These are phyloP conservation scores for Stenoptilia bipunctidactyla DNA, from an alignment of 2,888 invertebrate species.

Conservation along the genomic window DNA sequence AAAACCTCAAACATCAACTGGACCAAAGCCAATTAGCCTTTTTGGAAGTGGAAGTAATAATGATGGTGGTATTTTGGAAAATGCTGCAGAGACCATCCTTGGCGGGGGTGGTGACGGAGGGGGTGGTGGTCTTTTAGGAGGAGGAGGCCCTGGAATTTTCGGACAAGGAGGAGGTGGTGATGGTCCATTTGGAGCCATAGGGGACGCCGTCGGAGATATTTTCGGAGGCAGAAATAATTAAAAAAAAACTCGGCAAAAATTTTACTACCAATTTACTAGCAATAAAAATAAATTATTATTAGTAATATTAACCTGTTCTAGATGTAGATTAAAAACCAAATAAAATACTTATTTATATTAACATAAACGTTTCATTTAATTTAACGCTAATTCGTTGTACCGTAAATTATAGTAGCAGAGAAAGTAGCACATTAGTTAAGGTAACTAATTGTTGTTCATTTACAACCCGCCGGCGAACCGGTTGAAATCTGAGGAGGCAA, in stretches of 20 bases:
- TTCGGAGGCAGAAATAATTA: slow-evolving; percentile 29
- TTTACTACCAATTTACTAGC: no score
- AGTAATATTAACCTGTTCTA: no score
- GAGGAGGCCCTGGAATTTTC: not conserved
- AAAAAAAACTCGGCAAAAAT: no score
- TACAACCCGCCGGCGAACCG: slow-evolving; percentile 34
- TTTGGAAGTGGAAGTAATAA: slow-evolving; percentile 38
- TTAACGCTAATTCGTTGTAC: not conserved
- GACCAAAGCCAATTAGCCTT: slow-evolving; percentile 47
- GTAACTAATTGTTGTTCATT: not conserved
- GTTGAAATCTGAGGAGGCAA: slow-evolving; percentile 40
- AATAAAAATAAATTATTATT: no score
- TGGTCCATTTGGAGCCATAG: slow-evolving; percentile 47
- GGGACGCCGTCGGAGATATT: slow-evolving; percentile 51
- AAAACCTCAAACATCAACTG: slow-evolving; percentile 41
- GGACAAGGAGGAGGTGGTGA: slow-evolving; percentile 23
- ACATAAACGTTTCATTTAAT: not conserved
- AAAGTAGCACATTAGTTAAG: no score
- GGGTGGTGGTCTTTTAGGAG: slow-evolving; percentile 18
- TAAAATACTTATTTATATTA: no score
- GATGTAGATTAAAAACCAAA: no score
- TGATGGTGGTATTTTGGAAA: slow-evolving; percentile 32
- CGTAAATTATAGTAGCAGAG: not conserved
- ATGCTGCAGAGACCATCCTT: slow-evolving; percentile 31
- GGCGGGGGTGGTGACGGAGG: slow-evolving; percentile 20